Percentiles rank a stretch among this genome's conserved stretches.
phyloP scores from a whole-genome alignment of 1,140 invertebrate genomes.

The Fopius arisanus region DNA sequence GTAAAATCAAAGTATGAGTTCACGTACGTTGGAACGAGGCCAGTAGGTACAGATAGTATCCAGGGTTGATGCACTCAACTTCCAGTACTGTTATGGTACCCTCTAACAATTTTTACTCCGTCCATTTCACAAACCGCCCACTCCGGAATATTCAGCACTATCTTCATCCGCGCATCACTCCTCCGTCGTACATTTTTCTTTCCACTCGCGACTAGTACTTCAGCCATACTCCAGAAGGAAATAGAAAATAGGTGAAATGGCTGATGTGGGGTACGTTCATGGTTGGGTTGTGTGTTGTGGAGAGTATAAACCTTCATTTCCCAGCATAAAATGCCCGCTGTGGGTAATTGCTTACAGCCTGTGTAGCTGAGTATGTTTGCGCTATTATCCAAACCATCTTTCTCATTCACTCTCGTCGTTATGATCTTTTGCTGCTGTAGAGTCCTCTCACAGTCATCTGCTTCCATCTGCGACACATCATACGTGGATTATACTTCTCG shows the following conservation, averaged over 20 bases:
- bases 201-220: neutral
- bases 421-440: neutral
- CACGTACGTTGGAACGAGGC: neutral
- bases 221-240: neutral
- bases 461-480: conserved; percentile 24
- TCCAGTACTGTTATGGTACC: neutral
- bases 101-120: conserved; percentile 4
- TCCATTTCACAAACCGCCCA: conserved; percentile 3
- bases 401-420: neutral
- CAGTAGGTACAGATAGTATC: neutral
- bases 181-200: neutral
- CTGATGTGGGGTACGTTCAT: no score
- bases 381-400: neutral
- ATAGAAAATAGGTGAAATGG: neutral
- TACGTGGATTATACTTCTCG: neutral
- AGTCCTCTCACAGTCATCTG: neutral
- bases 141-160: neutral
- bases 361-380: neutral
- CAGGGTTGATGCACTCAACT: neutral
- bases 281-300: neutral
- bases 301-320: conserved; percentile 28
- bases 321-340: conserved; percentile 29
- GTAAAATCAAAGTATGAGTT: conserved; percentile 11
- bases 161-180: neutral
- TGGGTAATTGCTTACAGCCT: conserved; percentile 23